These are phyloP conservation scores for Cepaea nemoralis DNA, from an alignment of 1,140 invertebrate species.

Conservation along the genomic window DNA sequence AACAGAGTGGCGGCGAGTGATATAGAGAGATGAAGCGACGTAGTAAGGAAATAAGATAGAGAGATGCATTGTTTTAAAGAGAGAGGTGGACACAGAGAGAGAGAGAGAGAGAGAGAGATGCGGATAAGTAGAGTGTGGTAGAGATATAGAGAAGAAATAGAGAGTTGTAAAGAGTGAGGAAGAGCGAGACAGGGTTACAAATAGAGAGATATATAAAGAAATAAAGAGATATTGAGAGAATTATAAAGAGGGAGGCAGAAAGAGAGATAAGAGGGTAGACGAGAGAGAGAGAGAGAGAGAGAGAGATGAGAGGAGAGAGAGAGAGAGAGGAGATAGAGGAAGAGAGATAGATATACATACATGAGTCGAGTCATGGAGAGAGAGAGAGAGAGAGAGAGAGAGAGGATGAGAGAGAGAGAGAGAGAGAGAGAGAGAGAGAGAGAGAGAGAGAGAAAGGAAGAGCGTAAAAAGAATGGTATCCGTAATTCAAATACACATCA, in stretches of 20 bases:
- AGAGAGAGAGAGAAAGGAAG: conserved; percentile 4
- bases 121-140: too few species aligned
- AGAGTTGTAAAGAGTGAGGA: not conserved
- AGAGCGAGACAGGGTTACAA: not conserved
- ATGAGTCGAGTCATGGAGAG: too few species aligned
- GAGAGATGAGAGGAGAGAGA: not conserved
- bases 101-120: not conserved
- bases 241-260: too few species aligned
- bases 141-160: not conserved
- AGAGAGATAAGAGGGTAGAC: not conserved
- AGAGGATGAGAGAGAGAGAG: too few species aligned
- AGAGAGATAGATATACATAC: not conserved
- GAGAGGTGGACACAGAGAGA: not conserved
- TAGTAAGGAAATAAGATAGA: not conserved
- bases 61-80: not conserved
- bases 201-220: not conserved
- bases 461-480: too few species aligned
- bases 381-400: too few species aligned
- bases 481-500: too few species aligned
- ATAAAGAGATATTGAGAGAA: not conserved
- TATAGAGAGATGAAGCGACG: too few species aligned
- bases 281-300: not conserved
- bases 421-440: not conserved
- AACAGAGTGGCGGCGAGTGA: too few species aligned
- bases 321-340: too few species aligned